These are phyloP conservation scores for Thamnophis sirtalis DNA, from an alignment of 2,113 vertebrate species.

Conservation along the genomic window DNA sequence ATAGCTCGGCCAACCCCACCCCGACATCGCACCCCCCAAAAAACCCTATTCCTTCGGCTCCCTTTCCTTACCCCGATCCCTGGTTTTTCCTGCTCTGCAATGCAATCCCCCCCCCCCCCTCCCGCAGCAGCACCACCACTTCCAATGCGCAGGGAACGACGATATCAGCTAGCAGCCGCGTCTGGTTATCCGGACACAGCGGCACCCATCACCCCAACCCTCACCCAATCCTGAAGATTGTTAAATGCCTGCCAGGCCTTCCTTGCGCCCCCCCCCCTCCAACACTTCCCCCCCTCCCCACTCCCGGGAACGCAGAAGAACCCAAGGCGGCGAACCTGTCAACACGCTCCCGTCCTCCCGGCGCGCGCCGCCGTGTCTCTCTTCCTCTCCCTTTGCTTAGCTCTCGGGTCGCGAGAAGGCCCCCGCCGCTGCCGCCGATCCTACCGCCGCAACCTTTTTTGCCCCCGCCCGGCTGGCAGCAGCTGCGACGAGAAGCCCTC, in stretches of 20 bases:
- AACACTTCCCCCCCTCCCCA: neutral
- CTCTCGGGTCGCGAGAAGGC: slow-evolving; percentile 3
- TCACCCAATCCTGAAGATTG: neutral
- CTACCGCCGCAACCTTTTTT: slow-evolving; percentile 3
- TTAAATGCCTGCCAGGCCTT: neutral
- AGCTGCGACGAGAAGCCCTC: neutral
- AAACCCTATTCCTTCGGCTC: neutral
- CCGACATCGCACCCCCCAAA: neutral
- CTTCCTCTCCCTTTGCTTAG: neutral
- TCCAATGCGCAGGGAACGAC: neutral
- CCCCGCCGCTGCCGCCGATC: neutral
- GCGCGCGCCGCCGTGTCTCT: slow-evolving; percentile 21
- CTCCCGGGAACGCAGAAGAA: neutral
- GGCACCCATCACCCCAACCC: neutral
- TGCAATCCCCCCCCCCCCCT: neutral
- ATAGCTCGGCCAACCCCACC: neutral
- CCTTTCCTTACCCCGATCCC: neutral
- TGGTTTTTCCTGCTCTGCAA: neutral
- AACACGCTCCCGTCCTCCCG: slow-evolving; percentile 25
- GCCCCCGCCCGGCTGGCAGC: slow-evolving; percentile 10
- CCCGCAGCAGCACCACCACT: neutral
- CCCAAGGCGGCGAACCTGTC: slow-evolving; percentile 44
- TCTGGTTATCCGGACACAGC: neutral
- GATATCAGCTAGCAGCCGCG: neutral
- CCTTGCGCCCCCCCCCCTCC: fast-evolving